Evolutionary conservation across 2,797 vertebrate genomes (phyloP).

Genomic region (Tangara arthus): DNA sequence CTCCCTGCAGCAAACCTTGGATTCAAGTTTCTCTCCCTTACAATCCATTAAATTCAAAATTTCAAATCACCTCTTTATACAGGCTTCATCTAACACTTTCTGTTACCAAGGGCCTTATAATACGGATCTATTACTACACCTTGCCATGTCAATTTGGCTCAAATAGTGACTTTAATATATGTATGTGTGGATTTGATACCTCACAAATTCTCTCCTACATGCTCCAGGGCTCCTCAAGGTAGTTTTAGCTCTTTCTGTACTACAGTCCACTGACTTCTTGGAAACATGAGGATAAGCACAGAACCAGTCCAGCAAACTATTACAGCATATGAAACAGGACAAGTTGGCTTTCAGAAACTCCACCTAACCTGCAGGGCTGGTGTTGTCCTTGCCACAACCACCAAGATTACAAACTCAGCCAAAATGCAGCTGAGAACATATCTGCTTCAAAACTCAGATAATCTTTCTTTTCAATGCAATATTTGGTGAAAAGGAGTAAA

Average conservation of each 20-base stretch:
- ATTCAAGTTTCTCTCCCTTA: background rate
- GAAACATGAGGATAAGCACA: background rate
- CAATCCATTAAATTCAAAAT: background rate
- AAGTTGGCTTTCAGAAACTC: background rate
- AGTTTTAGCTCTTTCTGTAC: background rate
- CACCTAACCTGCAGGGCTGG: background rate
- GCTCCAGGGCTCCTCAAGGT: background rate
- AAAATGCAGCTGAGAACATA: background rate
- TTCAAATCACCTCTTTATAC: background rate
- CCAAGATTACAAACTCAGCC: background rate
- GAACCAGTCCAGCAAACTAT: conserved; percentile 13
- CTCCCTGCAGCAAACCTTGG: background rate
- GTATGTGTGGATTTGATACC: background rate
- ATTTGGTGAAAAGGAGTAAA: background rate
- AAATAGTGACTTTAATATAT: background rate
- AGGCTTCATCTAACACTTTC: background rate
- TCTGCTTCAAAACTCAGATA: background rate
- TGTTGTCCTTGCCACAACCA: background rate
- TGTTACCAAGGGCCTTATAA: background rate
- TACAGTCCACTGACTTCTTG: background rate
- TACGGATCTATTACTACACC: background rate
- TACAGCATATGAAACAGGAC: background rate
- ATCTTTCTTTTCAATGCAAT: background rate
- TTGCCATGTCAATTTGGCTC: background rate
- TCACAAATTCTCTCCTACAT: background rate